Evolutionary conservation across 1,140 invertebrate genomes (phyloP), one percentile per base, ranked within the genome.

Genomic region (Drosophila punjabiensis): DNA sequence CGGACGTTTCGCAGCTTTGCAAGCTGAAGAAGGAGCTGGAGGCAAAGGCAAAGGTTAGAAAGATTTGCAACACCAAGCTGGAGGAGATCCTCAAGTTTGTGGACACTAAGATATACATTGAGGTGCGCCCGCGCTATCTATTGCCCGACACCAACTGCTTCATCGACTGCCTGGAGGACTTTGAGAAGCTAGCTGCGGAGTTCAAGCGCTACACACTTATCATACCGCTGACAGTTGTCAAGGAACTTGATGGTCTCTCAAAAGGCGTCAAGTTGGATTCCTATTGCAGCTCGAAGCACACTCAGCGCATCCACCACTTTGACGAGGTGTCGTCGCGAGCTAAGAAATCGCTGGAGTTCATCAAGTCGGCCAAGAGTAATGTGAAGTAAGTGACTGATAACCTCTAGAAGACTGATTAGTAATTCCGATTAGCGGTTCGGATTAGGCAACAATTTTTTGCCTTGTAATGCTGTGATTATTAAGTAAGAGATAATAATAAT

Each of bases 91-190:
- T 98, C 24, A 95, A 95, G 76, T 95, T 96, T 65, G 95, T 95
- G 7, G 95, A 95, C 64, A 95, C 96, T 6, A 95, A 95, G 56
- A 95, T 97, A 28, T 97, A 98, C 81, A 95, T 99, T 76, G 97
- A 98, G 93, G 96, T 99, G 68, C 95, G 96, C 70, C 98, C 98
- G 9, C 96, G 96, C 59, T 98, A 97, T 93, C 94, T 99, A 55
- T 95, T 99, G 62, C 97, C 98, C 3, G 98, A 99, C 93, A 99
- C 98, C 20, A 99, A 99, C 94, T 99, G 98, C 93, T 99, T 99
- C 94, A 98, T 99, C 90, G 98, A 99, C 93, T 97, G 98, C 93
- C 94, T 99, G 71, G 94, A 95, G 58, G 94, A 96, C 79, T 95
- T 99, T 76, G 95, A 96, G 82, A 95, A 94, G 64, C 95, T 99